Evolutionary conservation across 2,113 vertebrate species (phyloP), one percentile per base, ranked within the genome.

Genomic region (Ochotona princeps): DNA sequence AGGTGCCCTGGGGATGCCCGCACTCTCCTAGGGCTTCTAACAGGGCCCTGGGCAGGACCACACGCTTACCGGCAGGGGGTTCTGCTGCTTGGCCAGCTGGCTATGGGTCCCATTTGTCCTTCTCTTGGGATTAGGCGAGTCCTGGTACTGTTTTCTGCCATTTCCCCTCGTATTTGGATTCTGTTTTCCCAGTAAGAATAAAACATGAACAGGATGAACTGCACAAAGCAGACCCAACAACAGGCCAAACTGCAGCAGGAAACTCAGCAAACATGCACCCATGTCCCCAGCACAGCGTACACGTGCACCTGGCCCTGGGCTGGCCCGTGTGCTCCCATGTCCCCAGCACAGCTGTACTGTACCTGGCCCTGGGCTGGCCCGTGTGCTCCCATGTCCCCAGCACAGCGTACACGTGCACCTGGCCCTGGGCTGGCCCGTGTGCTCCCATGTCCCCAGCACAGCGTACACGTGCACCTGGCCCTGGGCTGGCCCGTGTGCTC

Each of bases 121-220:
- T 96, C 99, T 99, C 97, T 99, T 99, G 94, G 98, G 97, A 94
- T 96, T 98, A 32, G 98, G 97, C n/a, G 98, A 98, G 14, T 99
- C 99, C 96, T 99, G 99, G 86, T 97, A 89, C 89, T 98, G 98
- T 96, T 99, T 99, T 97, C 97, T 99, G 70, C 98, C 98, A 96
- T 98, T 99, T 95, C 96, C 97, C 96, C 97, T 99, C 84, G 98
- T 54, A 96, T 89, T 98, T 86, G 98, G 98, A 97, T 96, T 99
- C 98, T 99, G 94, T 47, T 90, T 95, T 87, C 91, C 60, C 93
- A 96, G 30, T 84, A 97, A 96, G 82, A 93, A 66, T 47, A 94
- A 90, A 95, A 57, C 32, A 5, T 93, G 73, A 95, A 78, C 12
- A 82, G 88, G 49, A 5, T 60, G 38, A 90, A 94, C 1, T 75